These are phyloP conservation scores for Papilio demoleus DNA, from an alignment of 2,888 invertebrate genomes.

Conservation along the genomic window DNA sequence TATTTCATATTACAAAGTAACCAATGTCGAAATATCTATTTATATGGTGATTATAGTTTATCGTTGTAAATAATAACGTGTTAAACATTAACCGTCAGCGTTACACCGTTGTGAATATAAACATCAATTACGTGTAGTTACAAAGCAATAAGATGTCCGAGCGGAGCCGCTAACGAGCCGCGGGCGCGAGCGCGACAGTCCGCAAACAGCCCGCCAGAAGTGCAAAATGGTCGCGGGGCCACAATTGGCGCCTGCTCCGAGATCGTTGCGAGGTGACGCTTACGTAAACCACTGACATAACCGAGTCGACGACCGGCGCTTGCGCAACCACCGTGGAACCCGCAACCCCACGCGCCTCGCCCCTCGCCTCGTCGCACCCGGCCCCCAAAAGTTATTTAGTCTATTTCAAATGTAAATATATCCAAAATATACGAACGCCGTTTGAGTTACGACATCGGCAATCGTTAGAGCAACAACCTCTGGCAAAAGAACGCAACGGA, in stretches of 20 bases:
- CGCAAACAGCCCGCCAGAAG: conserved; percentile 77
- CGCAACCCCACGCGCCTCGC: conserved; percentile 72
- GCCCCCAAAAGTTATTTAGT: conserved; percentile 74
- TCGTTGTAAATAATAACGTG: conserved; percentile 2
- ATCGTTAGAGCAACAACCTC: conserved; percentile 78
- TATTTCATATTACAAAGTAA: conserved; percentile 31
- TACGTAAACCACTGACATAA: conserved; percentile 83
- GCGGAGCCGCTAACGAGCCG: conserved; percentile 66
- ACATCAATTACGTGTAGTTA: conserved; percentile 35
- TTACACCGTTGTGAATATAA: conserved; percentile 16
- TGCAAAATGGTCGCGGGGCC: conserved; percentile 75
- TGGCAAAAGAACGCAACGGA: conserved; percentile 61
- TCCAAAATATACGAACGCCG: conserved; percentile 77
- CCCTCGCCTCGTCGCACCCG: conserved; percentile 48
- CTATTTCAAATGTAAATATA: conserved; percentile 78
- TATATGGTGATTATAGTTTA: not conserved
- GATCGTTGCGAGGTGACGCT: conserved; percentile 79
- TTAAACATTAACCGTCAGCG: not conserved
- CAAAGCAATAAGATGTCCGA: conserved; percentile 58
- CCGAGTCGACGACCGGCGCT: conserved; percentile 81
- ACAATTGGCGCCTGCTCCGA: conserved; percentile 73
- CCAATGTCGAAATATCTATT: conserved; percentile 25
- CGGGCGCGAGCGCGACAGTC: conserved; percentile 51
- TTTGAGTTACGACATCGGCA: conserved; percentile 70
- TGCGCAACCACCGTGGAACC: conserved; percentile 78